A percentile compares a stretch with the other conserved stretches of the same genome.
These are phyloP conservation scores for Protonibea diacanthus DNA, from an alignment of 2,797 vertebrate species.

Conservation along the genomic window DNA sequence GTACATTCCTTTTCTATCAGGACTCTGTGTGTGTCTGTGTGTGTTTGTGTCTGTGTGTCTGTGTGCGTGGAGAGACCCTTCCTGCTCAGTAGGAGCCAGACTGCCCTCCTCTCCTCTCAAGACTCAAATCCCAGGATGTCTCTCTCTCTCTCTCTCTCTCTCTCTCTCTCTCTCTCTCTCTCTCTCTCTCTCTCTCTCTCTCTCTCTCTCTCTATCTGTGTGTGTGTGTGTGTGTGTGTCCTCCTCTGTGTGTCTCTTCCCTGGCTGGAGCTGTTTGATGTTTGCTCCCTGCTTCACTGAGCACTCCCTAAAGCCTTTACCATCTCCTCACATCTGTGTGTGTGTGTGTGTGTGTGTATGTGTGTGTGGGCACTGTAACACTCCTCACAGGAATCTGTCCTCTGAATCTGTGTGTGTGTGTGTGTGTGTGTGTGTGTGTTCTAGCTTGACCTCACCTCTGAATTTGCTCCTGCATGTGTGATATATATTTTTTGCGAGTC, in stretches of 20 bases:
- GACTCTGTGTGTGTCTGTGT: neutral
- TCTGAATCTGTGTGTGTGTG: neutral
- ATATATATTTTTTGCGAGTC: neutral
- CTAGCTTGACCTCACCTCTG: neutral
- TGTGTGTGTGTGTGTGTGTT: neutral
- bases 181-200: neutral
- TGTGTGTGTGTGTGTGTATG: neutral
- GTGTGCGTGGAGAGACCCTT: constrained; percentile 3
- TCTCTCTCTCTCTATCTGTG: neutral
- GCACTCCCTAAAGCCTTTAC: constrained; percentile 33
- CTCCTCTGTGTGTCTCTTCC: neutral
- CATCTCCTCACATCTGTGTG: constrained; percentile 15
- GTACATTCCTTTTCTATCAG: neutral
- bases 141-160: constrained; percentile 5
- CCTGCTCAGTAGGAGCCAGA: constrained; percentile 3
- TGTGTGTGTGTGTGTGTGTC: constrained; percentile 13
- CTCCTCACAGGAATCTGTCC: neutral
- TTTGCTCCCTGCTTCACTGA: constrained; percentile 36
- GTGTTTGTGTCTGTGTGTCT: constrained; percentile 7
- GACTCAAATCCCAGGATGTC: constrained; percentile 27
- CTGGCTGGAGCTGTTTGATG: constrained; percentile 41
- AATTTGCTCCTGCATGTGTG: neutral
- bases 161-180: constrained; percentile 10
- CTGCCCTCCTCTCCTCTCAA: constrained; percentile 23
- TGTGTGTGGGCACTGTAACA: neutral